Percentiles rank a stretch among this genome's conserved stretches.
phyloP scores from a whole-genome alignment of 2,888 invertebrate species.

The Helleia helle region DNA sequence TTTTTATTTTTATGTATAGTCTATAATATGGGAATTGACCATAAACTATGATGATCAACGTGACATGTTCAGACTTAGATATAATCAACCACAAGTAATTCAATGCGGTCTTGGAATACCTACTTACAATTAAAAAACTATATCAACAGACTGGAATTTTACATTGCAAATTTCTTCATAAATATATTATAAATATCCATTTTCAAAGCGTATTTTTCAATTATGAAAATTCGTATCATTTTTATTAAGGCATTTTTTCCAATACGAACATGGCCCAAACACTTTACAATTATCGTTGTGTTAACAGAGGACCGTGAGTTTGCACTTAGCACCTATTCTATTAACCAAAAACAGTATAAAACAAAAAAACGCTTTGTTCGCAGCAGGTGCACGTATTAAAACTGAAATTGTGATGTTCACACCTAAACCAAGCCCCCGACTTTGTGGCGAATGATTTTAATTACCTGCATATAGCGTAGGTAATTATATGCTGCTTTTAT shows the following conservation, averaged over 20 bases:
- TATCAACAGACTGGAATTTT: no score
- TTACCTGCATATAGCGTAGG: neutral
- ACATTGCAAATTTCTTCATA: no score
- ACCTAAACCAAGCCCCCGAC: constrained; percentile 18
- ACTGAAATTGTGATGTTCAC: constrained; percentile 29
- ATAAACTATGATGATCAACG: no score
- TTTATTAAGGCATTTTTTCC: neutral
- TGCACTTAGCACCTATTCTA: constrained; percentile 28
- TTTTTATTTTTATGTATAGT: no score
- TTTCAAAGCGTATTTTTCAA: no score
- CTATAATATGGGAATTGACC: no score
- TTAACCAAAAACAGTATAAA: constrained; percentile 26
- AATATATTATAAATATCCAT: no score
- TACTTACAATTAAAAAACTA: no score
- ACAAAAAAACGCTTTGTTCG: constrained; percentile 31
- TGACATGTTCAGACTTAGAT: no score
- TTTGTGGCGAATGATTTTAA: neutral
- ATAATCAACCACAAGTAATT: no score
- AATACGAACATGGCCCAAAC: constrained; percentile 19
- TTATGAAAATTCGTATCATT: neutral
- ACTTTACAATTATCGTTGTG: constrained; percentile 28
- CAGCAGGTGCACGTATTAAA: constrained; percentile 24
- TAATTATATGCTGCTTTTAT: no score
- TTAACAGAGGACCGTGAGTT: constrained; percentile 26
- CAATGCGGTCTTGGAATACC: no score